phyloP scores from a whole-genome alignment of 2,113 vertebrate genomes.

The Phycodurus eques region DNA sequence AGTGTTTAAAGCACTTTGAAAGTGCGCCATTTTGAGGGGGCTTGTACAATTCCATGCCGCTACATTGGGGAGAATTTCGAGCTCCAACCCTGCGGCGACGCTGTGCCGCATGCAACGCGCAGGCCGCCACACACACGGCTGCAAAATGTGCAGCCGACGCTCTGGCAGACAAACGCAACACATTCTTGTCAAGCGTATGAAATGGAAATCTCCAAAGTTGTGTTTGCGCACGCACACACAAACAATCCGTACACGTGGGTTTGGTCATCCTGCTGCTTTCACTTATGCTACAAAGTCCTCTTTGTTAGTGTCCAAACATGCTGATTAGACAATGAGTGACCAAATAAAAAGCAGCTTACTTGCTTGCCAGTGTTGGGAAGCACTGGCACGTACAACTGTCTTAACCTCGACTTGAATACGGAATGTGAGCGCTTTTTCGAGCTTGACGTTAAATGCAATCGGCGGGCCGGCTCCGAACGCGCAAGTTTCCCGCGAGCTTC shows the following conservation, averaged over 20 bases:
- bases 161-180: neutral
- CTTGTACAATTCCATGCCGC: neutral
- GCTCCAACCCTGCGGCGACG: neutral
- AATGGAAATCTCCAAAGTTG: slow-evolving; percentile 3
- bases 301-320: neutral
- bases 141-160: neutral
- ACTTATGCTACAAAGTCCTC: slow-evolving; percentile 4
- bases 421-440: too few relatives aligned
- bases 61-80: neutral
- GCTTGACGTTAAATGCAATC: slow-evolving; percentile 1
- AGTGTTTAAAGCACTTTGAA: too few relatives aligned
- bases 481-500: slow-evolving; percentile 17
- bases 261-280: slow-evolving; percentile 16
- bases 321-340: neutral
- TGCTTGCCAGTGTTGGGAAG: neutral
- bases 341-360: neutral
- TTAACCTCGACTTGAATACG: too few relatives aligned
- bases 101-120: neutral
- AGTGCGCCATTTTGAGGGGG: too few relatives aligned
- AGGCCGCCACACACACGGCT: neutral
- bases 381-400: too few relatives aligned
- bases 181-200: neutral
- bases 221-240: slow-evolving; percentile 15
- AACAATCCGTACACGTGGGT: slow-evolving; percentile 16
- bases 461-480: slow-evolving; percentile 2